Percentiles rank a stretch among this genome's conserved stretches.
phyloP scores from a whole-genome alignment of 2,888 invertebrate genomes.

The Melinaea menophilus region DNA sequence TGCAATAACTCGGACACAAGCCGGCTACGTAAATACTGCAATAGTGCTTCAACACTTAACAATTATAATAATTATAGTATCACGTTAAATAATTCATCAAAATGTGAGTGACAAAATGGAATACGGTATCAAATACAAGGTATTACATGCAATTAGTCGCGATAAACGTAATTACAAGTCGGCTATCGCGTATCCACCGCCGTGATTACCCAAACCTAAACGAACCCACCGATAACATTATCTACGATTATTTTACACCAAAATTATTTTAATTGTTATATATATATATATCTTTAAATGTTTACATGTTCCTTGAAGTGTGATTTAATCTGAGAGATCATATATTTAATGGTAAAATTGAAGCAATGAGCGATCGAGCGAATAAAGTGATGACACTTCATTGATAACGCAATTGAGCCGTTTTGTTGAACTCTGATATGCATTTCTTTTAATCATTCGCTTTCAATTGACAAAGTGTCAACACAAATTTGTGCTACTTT shows the following conservation, averaged over 20 bases:
- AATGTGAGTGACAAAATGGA: slow-evolving; percentile 23
- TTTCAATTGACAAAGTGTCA: neutral
- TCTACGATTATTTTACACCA: slow-evolving; percentile 13
- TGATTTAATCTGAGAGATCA: too few relatives aligned
- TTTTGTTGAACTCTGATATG: slow-evolving; percentile 32
- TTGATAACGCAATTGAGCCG: slow-evolving; percentile 55
- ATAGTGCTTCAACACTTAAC: too few relatives aligned
- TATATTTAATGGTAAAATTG: too few relatives aligned
- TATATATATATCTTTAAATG: neutral
- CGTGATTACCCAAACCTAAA: slow-evolving; percentile 66
- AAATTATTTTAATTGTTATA: neutral
- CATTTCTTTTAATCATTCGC: neutral
- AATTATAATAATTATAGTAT: neutral
- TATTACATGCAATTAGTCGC: slow-evolving; percentile 44
- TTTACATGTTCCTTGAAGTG: neutral
- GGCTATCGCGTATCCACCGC: slow-evolving; percentile 57
- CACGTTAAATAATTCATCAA: slow-evolving; percentile 23
- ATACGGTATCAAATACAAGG: slow-evolving; percentile 37
- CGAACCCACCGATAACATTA: slow-evolving; percentile 21
- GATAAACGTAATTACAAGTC: slow-evolving; percentile 41
- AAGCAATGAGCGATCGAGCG: slow-evolving; percentile 31
- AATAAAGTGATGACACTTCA: slow-evolving; percentile 56
- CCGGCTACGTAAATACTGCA: too few relatives aligned
- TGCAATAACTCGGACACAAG: neutral
- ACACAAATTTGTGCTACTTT: neutral